Evolutionary conservation across 2,888 invertebrate genomes (phyloP).

Genomic region (Piscicola geometra): DNA sequence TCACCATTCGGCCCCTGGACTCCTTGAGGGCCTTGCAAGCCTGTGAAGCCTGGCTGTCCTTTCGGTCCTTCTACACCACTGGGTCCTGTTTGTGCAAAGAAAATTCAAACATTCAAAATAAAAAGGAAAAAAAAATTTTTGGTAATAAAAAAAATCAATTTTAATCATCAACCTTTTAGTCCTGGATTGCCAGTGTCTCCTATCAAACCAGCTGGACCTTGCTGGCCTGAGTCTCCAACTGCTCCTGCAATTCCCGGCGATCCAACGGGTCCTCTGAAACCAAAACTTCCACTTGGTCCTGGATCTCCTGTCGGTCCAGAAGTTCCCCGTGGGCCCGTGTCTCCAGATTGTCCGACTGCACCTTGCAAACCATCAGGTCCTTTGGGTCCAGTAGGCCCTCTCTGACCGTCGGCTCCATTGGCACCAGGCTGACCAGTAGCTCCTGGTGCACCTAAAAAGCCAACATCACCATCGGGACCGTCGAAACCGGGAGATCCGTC

Average conservation of each 20-base stretch:
- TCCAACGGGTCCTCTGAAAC: constrained; percentile 32
- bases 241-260: constrained; percentile 34
- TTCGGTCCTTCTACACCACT: constrained; percentile 25
- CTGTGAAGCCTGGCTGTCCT: constrained; percentile 32
- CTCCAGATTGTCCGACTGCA: constrained; percentile 33
- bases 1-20: constrained; percentile 28
- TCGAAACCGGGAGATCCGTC: constrained; percentile 57
- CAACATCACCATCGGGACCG: constrained; percentile 58
- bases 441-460: constrained; percentile 41
- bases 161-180: constrained; percentile 31
- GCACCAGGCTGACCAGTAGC: constrained; percentile 6
- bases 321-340: constrained; percentile 31
- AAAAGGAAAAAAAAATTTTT: no score
- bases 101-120: no score
- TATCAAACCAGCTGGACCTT: constrained; percentile 31
- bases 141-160: no score
- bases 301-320: constrained; percentile 59
- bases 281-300: constrained; percentile 35
- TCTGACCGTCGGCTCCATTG: background rate
- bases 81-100: constrained; percentile 14
- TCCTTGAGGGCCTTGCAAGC: constrained; percentile 35
- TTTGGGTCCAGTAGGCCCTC: background rate
- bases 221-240: constrained; percentile 14
- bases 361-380: constrained; percentile 30
- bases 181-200: constrained; percentile 37